phyloP scores from a whole-genome alignment of 2,113 vertebrate genomes.

The Daboia siamensis region DNA sequence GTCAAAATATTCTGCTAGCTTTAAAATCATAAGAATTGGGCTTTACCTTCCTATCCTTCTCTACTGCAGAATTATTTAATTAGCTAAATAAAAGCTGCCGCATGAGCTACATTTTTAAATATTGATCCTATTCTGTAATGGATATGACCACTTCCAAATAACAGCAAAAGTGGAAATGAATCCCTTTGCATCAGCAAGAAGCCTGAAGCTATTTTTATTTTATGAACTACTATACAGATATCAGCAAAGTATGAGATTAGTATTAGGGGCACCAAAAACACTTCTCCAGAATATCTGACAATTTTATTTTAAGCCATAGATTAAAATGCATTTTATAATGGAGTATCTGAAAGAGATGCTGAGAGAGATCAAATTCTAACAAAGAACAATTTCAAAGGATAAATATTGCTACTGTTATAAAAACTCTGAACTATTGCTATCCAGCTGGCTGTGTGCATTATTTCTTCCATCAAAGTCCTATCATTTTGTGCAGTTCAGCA shows the following conservation, averaged over 20 bases:
- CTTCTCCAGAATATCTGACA: neutral
- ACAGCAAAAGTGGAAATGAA: neutral
- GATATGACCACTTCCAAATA: neutral
- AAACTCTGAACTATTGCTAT: neutral
- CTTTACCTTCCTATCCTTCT: neutral
- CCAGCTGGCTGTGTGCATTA: neutral
- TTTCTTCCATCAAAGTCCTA: neutral
- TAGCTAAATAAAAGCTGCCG: neutral
- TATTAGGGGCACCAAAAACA: neutral
- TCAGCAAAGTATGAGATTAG: neutral
- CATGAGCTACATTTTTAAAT: neutral
- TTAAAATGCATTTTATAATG: neutral
- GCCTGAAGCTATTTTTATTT: neutral
- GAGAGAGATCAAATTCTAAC: neutral
- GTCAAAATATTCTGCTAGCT: neutral
- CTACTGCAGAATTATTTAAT: neutral
- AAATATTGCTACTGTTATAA: neutral
- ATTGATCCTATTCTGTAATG: neutral
- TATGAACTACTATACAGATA: neutral
- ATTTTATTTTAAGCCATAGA: neutral
- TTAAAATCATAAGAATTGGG: neutral
- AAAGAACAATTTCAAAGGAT: neutral
- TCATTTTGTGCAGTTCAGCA: conserved; percentile 1
- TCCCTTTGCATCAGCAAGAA: neutral
- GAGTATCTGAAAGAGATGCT: neutral